Percentiles rank a stretch among this genome's conserved stretches.
These are phyloP conservation scores for Nowickia ferox DNA, from an alignment of 2,888 invertebrate genomes.

Conservation along the genomic window DNA sequence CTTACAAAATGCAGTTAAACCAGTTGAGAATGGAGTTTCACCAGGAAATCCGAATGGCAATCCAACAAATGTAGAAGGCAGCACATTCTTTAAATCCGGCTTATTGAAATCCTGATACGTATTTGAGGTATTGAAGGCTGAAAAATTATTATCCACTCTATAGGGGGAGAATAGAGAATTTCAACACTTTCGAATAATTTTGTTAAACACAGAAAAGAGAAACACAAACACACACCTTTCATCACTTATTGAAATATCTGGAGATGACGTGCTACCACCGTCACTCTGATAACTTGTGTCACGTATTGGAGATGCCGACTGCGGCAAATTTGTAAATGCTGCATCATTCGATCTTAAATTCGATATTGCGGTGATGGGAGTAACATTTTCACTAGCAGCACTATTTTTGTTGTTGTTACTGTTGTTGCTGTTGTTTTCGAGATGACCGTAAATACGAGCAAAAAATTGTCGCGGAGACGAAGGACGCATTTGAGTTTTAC, in stretches of 20 bases:
- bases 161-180: slow-evolving; percentile 38
- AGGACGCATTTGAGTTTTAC: slow-evolving; percentile 83
- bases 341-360: slow-evolving; percentile 48
- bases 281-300: slow-evolving; percentile 81
- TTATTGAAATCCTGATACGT: slow-evolving; percentile 66
- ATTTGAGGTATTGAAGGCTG: slow-evolving; percentile 66
- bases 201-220: not conserved
- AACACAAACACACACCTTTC: slow-evolving; percentile 76
- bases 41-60: slow-evolving; percentile 79
- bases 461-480: slow-evolving; percentile 92
- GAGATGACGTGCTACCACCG: slow-evolving; percentile 80
- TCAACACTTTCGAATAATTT: slow-evolving; percentile 3
- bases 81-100: slow-evolving; percentile 69
- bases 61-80: slow-evolving; percentile 71
- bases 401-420: slow-evolving; percentile 13
- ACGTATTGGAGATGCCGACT: slow-evolving; percentile 70
- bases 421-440: slow-evolving; percentile 83
- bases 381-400: slow-evolving; percentile 29
- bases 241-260: slow-evolving; percentile 81
- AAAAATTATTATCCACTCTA: slow-evolving; percentile 69
- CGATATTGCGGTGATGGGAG: slow-evolving; percentile 13
- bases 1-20: slow-evolving; percentile 83
- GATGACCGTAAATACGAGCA: slow-evolving; percentile 90
- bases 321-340: slow-evolving; percentile 32
- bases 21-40: slow-evolving; percentile 81